phyloP scores from a whole-genome alignment of 2,113 vertebrate genomes.

The Cynocephalus volans region DNA sequence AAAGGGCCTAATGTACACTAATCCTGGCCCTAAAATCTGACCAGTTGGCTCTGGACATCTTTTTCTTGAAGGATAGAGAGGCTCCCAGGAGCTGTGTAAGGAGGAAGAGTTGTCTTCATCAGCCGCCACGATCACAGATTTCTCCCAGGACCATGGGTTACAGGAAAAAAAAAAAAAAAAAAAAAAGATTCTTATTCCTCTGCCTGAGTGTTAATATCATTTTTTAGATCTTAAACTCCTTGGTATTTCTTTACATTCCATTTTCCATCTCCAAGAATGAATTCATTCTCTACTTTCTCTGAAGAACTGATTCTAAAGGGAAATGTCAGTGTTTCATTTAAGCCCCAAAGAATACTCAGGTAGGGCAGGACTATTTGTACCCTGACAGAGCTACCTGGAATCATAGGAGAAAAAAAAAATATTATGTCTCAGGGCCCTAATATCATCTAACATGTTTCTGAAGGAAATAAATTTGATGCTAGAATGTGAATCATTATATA shows the following conservation, averaged over 20 bases:
- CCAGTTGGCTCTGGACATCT: neutral
- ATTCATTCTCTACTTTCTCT: slow-evolving; percentile 45
- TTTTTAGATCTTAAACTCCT: slow-evolving; percentile 42
- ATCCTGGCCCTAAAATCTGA: slow-evolving; percentile 12
- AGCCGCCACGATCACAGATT: neutral
- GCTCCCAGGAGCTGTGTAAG: neutral
- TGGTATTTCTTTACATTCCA: slow-evolving; percentile 28
- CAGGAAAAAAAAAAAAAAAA: neutral
- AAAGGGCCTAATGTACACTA: neutral
- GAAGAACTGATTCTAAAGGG: slow-evolving; percentile 29
- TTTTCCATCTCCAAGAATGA: neutral
- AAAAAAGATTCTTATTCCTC: neutral
- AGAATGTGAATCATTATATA: slow-evolving; percentile 46
- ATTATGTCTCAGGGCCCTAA: neutral
- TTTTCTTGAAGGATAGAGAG: neutral
- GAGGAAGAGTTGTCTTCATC: neutral
- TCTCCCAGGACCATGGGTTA: neutral
- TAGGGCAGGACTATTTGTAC: neutral
- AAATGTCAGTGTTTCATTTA: slow-evolving; percentile 49
- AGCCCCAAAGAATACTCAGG: neutral
- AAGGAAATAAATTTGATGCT: slow-evolving; percentile 21
- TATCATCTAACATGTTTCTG: neutral
- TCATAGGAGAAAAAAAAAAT: slow-evolving; percentile 41
- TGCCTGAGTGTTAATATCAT: slow-evolving; percentile 3
- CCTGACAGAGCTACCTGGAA: neutral